phyloP scores from a whole-genome alignment of 2,797 vertebrate species.

The Buphagus erythrorhynchus region DNA sequence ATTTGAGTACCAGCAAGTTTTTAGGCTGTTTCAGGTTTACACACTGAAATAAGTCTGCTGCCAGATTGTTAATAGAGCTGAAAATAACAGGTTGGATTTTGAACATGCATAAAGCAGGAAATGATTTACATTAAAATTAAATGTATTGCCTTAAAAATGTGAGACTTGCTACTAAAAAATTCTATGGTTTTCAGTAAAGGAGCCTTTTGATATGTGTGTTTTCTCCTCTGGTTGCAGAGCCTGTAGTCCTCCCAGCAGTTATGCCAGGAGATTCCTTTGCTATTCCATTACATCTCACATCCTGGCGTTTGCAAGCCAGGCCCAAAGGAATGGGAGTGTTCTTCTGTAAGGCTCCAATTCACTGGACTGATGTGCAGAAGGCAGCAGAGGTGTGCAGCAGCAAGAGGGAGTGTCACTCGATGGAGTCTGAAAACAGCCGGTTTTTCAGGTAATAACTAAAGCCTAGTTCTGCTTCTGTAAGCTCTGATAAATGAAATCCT shows the following conservation, averaged over 20 bases:
- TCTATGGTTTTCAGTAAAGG: not conserved
- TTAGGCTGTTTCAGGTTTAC: not conserved
- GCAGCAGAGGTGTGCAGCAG: slow-evolving; percentile 89
- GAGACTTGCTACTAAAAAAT: not conserved
- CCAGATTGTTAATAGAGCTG: not conserved
- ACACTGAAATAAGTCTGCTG: not conserved
- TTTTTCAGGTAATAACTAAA: slow-evolving; percentile 87
- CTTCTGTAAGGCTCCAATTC: slow-evolving; percentile 95
- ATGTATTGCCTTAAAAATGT: not conserved
- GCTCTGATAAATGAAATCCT: not conserved
- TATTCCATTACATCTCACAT: slow-evolving; percentile 92
- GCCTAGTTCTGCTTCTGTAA: not conserved
- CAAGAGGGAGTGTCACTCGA: slow-evolving; percentile 93
- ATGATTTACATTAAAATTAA: not conserved
- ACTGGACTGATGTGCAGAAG: slow-evolving; percentile 93
- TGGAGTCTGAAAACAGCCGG: slow-evolving; percentile 88
- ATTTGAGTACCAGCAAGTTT: not conserved
- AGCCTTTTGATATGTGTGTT: not conserved
- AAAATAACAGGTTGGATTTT: not conserved
- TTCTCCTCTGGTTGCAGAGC: slow-evolving; percentile 81
- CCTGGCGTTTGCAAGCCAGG: slow-evolving; percentile 94
- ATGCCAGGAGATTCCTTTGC: slow-evolving; percentile 91
- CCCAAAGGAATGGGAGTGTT: slow-evolving; percentile 93
- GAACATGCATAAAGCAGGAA: not conserved
- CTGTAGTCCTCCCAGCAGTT: slow-evolving; percentile 91